Base-by-base conservation (phyloP, 2,113 vertebrate species). In the Larimichthys crocea region DNA sequence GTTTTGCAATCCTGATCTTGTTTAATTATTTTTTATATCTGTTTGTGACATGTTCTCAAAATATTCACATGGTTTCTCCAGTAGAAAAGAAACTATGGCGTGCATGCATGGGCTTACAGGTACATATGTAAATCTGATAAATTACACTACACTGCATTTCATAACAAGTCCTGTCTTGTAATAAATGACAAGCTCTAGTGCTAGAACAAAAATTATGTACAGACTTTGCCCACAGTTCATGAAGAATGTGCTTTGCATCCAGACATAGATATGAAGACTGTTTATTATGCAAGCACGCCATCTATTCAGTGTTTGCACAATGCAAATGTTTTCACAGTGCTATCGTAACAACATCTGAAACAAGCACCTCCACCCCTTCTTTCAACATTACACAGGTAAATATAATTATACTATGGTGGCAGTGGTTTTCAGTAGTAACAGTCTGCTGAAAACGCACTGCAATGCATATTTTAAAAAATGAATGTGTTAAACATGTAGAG, bases 281-380 rank as follows among this genome's bases (percentile, higher is more conserved):
- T 62, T 72, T 50, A 49, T 78, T 19, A 80, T 29, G 71, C 65
- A 53, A 74, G 42, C 62, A 74, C 40, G 60, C 19, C 53, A 65
- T 76, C 71, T 80, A 46, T 82, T 78, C 53, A 64, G 10, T 74
- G 50, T 76, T 55, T 85, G 71, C 46, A 20, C 46, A 55, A 14
- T 16, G 17, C 35, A 85, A 84, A 84, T 88, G 74, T 89, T 93
- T 92, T 91, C 70, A 84, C 76, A 87, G 81, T n/a, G 69, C 57
- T 90, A 88, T 90, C 84, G 87, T 64, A 90, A 86, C 74, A 83
- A 63, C 88, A 88, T 91, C 89, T 82, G 76, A 90, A 74, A 44
- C 40, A 57, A 56, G 26, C 42, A 29, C 61, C 79, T 74, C 77
- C 86, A 84, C 79, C 74, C 88, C 29, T 84, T 83, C 55, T 86